A percentile compares a stretch with the other conserved stretches of the same genome.
Evolutionary conservation across 2,888 invertebrate species (phyloP).

Genomic region (Teleogryllus oceanicus): DNA sequence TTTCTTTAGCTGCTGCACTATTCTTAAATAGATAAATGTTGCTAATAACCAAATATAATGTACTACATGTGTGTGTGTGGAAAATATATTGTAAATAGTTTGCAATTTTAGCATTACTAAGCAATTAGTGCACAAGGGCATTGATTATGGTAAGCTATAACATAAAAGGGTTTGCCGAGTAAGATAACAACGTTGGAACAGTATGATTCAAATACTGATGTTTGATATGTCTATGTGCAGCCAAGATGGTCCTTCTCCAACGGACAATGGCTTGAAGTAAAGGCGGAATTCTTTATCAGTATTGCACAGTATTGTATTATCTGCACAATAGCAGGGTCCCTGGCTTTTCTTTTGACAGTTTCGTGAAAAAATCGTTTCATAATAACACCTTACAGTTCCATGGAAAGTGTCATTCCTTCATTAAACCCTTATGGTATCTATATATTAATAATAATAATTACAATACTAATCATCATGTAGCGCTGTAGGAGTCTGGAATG

Average conservation of each 20-base stretch:
- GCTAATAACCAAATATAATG: background rate
- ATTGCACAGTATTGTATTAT: slow-evolving; percentile 11
- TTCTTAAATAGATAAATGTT: slow-evolving; percentile 18
- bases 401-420: slow-evolving; percentile 6
- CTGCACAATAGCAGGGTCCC: slow-evolving; percentile 9
- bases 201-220: too few species aligned
- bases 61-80: background rate
- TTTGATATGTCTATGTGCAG: too few species aligned
- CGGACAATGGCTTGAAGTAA: background rate
- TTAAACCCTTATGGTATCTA: slow-evolving; percentile 1
- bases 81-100: background rate
- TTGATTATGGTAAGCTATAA: background rate
- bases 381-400: background rate
- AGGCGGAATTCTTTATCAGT: background rate
- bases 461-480: background rate
- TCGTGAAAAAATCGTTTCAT: background rate
- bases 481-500: background rate
- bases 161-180: too few species aligned
- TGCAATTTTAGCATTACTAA: background rate
- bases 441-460: background rate
- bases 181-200: too few species aligned
- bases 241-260: too few species aligned
- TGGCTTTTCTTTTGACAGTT: background rate
- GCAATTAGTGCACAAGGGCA: slow-evolving; percentile 18
- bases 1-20: slow-evolving; percentile 4